phyloP scores from a whole-genome alignment of 2,113 vertebrate species.

The Alosa alosa region DNA sequence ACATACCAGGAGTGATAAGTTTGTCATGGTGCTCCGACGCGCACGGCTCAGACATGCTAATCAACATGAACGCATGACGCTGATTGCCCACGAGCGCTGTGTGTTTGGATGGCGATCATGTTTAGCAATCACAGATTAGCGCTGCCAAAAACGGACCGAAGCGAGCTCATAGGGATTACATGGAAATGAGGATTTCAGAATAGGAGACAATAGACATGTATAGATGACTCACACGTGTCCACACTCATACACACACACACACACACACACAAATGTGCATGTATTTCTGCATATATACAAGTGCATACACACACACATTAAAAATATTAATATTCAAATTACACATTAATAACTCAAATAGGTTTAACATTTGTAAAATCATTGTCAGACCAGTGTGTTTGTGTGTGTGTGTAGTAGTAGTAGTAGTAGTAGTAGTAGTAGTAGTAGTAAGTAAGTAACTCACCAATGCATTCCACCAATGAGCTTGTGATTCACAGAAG shows the following conservation, averaged over 20 bases:
- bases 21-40: neutral
- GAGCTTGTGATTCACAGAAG: no score
- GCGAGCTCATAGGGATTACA: neutral
- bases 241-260: constrained; percentile 23
- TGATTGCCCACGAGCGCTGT: neutral
- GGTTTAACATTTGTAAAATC: no score
- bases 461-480: no score
- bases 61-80: neutral
- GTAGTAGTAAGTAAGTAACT: no score
- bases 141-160: neutral
- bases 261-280: neutral
- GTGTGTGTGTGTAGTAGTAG: no score
- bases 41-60: neutral
- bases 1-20: neutral
- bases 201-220: neutral
- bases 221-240: neutral
- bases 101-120: neutral
- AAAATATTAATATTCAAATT: no score
- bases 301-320: neutral
- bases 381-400: no score
- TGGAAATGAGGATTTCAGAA: neutral
- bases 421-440: no score
- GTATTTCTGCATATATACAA: no score
- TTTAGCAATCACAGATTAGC: neutral
- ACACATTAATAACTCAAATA: no score